Percentiles rank a stretch among this genome's conserved stretches.
Evolutionary conservation across 1,140 invertebrate species (phyloP).

Genomic region (Cecropterus lyciades): DNA sequence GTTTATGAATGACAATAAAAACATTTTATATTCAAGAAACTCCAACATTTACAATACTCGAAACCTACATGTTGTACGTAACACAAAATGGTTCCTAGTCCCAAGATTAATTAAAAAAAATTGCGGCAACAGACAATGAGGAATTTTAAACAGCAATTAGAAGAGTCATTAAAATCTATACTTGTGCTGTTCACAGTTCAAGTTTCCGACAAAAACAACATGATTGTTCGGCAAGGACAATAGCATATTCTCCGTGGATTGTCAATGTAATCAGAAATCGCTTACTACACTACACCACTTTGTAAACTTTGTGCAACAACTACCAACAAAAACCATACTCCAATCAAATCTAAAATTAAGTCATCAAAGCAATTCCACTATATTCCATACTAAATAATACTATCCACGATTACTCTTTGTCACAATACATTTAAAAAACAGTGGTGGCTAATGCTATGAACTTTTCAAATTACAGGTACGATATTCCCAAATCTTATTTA

Average conservation of each 20-base stretch:
- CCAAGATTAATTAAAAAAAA: background rate
- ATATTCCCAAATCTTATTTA: no score
- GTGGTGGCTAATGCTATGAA: no score
- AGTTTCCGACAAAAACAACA: slow-evolving; percentile 33
- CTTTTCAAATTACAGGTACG: no score
- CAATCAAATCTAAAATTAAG: slow-evolving; percentile 5
- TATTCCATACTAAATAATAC: background rate
- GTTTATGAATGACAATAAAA: background rate
- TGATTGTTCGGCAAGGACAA: slow-evolving; percentile 35
- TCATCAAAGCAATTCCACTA: background rate
- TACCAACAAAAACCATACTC: slow-evolving; percentile 16
- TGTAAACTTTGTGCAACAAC: slow-evolving; percentile 10
- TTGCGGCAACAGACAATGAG: slow-evolving; percentile 11
- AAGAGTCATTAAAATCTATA: slow-evolving; percentile 30
- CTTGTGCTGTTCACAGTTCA: slow-evolving; percentile 7
- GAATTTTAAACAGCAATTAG: slow-evolving; percentile 29
- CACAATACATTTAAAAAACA: no score
- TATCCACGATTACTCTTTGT: no score
- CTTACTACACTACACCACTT: slow-evolving; percentile 31
- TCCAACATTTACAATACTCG: no score
- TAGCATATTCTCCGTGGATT: slow-evolving; percentile 27
- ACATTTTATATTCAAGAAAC: background rate
- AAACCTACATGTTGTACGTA: no score
- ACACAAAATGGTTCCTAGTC: background rate
- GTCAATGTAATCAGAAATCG: slow-evolving; percentile 34